A percentile compares a stretch with the other conserved stretches of the same genome.
Evolutionary conservation across 2,113 vertebrate species (phyloP).

Genomic region (Myiozetetes cayanensis): DNA sequence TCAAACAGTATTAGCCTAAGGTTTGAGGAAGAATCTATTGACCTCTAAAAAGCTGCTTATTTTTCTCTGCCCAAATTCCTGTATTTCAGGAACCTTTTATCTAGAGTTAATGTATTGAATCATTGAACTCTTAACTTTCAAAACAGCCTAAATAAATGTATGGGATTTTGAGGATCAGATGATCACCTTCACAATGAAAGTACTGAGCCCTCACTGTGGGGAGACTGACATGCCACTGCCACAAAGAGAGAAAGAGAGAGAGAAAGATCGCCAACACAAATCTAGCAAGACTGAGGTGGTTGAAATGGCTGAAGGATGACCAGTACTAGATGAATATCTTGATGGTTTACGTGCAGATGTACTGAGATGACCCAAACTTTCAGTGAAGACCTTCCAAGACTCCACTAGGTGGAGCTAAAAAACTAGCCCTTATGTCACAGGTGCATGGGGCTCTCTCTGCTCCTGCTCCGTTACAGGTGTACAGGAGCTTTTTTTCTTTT

Average conservation of each 20-base stretch:
- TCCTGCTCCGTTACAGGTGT: fast-evolving
- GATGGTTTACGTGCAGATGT: fast-evolving
- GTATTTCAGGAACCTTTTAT: not conserved
- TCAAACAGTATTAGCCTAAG: not conserved
- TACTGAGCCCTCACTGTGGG: not conserved
- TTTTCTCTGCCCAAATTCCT: not conserved
- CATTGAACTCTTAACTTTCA: not conserved
- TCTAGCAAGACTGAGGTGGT: not conserved
- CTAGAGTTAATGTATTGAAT: not conserved
- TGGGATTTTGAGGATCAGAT: not conserved
- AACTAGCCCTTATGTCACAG: not conserved
- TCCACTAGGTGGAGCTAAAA: not conserved
- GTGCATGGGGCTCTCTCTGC: fast-evolving
- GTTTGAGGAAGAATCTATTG: not conserved
- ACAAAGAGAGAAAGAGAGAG: not conserved
- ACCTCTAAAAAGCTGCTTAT: not conserved
- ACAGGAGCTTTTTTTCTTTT: fast-evolving
- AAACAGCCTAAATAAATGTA: not conserved
- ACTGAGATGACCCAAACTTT: not conserved
- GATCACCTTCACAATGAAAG: not conserved
- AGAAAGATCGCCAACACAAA: not conserved
- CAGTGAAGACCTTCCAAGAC: not conserved
- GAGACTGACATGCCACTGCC: not conserved
- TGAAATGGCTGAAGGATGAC: not conserved
- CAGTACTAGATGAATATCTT: not conserved